Evolutionary conservation across 92 coral and sea anemone genomes (phyloP), one percentile per base, ranked within the genome.

Genomic region (Anthopleura xanthogrammica): DNA sequence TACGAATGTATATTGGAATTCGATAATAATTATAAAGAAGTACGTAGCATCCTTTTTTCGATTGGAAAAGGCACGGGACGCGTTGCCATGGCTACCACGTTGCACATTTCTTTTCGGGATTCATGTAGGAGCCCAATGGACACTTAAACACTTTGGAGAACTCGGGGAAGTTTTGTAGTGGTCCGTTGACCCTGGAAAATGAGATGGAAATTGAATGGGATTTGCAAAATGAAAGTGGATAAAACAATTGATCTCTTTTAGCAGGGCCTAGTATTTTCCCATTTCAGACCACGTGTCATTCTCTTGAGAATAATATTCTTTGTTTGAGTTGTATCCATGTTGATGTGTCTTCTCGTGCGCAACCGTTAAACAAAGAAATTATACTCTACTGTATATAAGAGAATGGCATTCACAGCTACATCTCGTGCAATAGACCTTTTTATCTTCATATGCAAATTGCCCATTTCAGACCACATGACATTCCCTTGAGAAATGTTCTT

Each of bases 91-190:
- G 70, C 48, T 79, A 91, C 94, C 94, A 91, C 7, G 87, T 90
- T 78, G 87, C 81, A 55, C 94, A 91, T 77, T 88, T 91, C 83
- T 85, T 91, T 66, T 81, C 83, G 29, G 94, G 94, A 48, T 91
- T 91, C 94, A 91, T 91, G 50, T 36, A 83, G 4, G 94, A 79
- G 65, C 92, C 94, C 66, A 41, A 75, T 9, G 88, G 88, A 86
- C 94, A 91, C 2, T 91, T 88, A 85, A 91, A 91, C 46, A 80
- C 94, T 72, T 86, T 82, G 1, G 94, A 86, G 52, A 91, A 91
- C 16, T 82, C 91, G 54, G 86, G 80, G 56, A 86, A 76, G 72
- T 85, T 85, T 79, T 79, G 77, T 2, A 85, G 73, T 11, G 83
- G 52, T 10, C 83, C 83, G 52, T 85, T 85, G 41, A 85, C 88